phyloP scores from a whole-genome alignment of 1,140 invertebrate genomes.

The Latrodectus geometricus region DNA sequence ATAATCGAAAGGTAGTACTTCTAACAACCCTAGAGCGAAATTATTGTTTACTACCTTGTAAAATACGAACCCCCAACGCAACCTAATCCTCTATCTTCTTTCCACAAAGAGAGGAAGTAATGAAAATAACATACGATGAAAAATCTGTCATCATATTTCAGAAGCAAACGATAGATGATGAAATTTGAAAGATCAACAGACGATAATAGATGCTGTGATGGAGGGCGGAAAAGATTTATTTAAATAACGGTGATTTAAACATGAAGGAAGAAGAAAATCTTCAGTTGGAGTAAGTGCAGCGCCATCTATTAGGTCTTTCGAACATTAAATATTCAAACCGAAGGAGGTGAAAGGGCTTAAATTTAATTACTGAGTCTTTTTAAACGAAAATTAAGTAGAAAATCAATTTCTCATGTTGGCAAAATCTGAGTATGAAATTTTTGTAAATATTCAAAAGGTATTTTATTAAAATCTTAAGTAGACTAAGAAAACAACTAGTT shows the following conservation, averaged over 20 bases:
- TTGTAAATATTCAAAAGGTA: no score
- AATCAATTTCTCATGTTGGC: no score
- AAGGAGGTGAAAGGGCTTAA: neutral
- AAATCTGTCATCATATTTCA: slow-evolving; percentile 50
- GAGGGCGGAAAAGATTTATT: slow-evolving; percentile 51
- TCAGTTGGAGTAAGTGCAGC: slow-evolving; percentile 8
- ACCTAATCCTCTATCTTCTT: neutral
- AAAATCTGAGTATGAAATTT: no score
- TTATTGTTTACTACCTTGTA: no score
- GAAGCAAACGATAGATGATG: slow-evolving; percentile 26
- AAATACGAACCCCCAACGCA: neutral
- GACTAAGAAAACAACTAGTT: no score
- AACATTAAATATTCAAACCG: slow-evolving; percentile 1
- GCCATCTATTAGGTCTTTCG: slow-evolving; percentile 36
- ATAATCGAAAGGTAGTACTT: no score
- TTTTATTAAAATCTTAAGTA: no score
- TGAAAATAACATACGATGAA: slow-evolving; percentile 42
- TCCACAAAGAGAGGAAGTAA: slow-evolving; percentile 28
- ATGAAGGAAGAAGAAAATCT: slow-evolving; percentile 51
- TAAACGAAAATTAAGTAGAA: neutral
- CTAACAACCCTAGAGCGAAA: no score
- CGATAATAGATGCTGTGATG: slow-evolving; percentile 45
- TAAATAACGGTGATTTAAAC: slow-evolving; percentile 58
- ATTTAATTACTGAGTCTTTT: neutral
- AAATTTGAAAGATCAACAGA: slow-evolving; percentile 55